Percentiles rank a stretch among this genome's conserved stretches.
These are phyloP conservation scores for Brachyrhaphis roseni DNA, from an alignment of 2,797 vertebrate genomes.

Conservation along the genomic window DNA sequence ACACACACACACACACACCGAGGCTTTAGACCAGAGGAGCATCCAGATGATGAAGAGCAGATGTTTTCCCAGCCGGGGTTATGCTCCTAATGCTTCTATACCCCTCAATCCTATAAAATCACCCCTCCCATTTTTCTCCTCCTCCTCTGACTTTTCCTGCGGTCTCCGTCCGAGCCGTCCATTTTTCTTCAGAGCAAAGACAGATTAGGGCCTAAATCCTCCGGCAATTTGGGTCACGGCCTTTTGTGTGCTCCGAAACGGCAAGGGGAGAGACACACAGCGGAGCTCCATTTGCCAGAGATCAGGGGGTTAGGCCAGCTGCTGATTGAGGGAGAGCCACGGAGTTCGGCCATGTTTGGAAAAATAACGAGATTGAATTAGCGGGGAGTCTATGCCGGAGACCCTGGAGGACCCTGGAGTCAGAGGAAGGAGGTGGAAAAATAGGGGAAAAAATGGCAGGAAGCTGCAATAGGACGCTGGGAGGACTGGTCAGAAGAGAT, in stretches of 20 bases:
- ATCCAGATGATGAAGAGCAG: slow-evolving; percentile 62
- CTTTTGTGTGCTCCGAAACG: slow-evolving; percentile 56
- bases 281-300: slow-evolving; percentile 68
- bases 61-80: slow-evolving; percentile 64
- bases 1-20: slow-evolving; percentile 28
- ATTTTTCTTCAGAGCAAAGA: slow-evolving; percentile 69
- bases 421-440: slow-evolving; percentile 17
- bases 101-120: slow-evolving; percentile 36
- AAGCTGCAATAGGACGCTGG: slow-evolving; percentile 14
- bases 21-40: slow-evolving; percentile 43
- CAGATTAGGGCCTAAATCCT: slow-evolving; percentile 77
- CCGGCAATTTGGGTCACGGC: slow-evolving; percentile 68
- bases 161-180: slow-evolving; percentile 61
- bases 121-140: slow-evolving; percentile 22
- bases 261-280: slow-evolving; percentile 30
- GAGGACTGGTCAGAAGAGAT: slow-evolving; percentile 3
- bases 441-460: neutral
- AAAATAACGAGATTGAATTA: slow-evolving; percentile 77
- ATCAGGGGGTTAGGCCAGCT: slow-evolving; percentile 74
- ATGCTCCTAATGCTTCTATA: slow-evolving; percentile 59
- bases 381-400: slow-evolving; percentile 63
- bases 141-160: slow-evolving; percentile 26
- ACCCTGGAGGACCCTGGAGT: slow-evolving; percentile 24
- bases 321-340: slow-evolving; percentile 63
- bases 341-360: slow-evolving; percentile 60